Conservation (phyloP, 2,797 vertebrate species). For the Lycodopsis pacificus region DNA sequence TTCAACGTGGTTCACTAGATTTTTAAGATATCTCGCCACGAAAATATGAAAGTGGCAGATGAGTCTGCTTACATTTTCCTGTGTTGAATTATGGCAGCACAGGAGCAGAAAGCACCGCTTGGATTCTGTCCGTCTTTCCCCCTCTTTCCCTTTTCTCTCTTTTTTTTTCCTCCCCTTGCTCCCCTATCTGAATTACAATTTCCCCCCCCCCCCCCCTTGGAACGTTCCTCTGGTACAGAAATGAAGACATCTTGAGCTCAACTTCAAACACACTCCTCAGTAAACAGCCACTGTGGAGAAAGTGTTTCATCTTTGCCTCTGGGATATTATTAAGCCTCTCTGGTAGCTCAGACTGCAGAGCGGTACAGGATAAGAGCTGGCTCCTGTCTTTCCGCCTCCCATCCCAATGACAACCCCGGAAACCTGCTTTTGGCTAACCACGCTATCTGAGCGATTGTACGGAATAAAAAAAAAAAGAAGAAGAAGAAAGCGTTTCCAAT, state of each 20-base stretch:
- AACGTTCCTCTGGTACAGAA: conserved; percentile 91
- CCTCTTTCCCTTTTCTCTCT: conserved; percentile 6
- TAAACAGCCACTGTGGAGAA: conserved; percentile 95
- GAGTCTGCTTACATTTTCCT: conserved; percentile 58
- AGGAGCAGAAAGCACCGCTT: conserved; percentile 52
- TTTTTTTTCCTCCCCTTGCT: conserved; percentile 28
- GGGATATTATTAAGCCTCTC: conserved; percentile 98
- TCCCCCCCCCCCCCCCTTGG: conserved; percentile 43
- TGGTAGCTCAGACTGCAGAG: conserved; percentile 91
- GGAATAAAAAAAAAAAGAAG: neutral
- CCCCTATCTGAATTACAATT: conserved; percentile 76
- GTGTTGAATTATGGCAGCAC: conserved; percentile 60
- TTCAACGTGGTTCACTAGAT: conserved; percentile 49
- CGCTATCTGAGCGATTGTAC: conserved; percentile 16
- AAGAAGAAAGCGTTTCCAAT: neutral
- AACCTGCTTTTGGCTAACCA: conserved; percentile 54
- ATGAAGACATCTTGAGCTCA: conserved; percentile 98
- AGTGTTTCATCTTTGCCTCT: conserved; percentile 97
- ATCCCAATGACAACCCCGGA: conserved; percentile 78
- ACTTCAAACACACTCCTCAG: conserved; percentile 97
- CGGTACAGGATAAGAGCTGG: conserved; percentile 89
- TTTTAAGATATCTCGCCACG: conserved; percentile 48
- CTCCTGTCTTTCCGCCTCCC: conserved; percentile 87
- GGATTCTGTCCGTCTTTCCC: conserved; percentile 43
- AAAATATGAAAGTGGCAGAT: conserved; percentile 66